These are phyloP conservation scores for Colostygia pectinataria DNA, from an alignment of 2,888 invertebrate genomes.

Conservation along the genomic window DNA sequence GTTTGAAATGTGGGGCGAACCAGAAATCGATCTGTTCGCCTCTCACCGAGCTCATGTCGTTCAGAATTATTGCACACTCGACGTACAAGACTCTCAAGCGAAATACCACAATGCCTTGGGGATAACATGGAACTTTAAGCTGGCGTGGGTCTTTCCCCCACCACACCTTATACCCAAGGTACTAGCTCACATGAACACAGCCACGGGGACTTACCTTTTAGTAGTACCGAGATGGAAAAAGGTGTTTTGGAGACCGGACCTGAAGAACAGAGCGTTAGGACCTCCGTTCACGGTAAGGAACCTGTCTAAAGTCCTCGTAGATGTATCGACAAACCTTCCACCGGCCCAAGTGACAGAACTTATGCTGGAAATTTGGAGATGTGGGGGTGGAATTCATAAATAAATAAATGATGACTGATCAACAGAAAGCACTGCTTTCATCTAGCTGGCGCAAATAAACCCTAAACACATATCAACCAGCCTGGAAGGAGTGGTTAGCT, in stretches of 20 bases:
- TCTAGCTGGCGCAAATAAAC: constrained; percentile 29
- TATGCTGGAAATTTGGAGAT: constrained; percentile 36
- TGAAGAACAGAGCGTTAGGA: constrained; percentile 35
- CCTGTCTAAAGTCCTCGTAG: constrained; percentile 23
- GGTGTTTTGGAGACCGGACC: constrained; percentile 45
- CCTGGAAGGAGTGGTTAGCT: constrained; percentile 33
- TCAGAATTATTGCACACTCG: constrained; percentile 23
- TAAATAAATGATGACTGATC: constrained; percentile 24
- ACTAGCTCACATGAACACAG: constrained; percentile 27
- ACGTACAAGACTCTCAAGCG: constrained; percentile 28
- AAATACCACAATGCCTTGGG: constrained; percentile 33
- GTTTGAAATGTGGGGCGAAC: constrained; percentile 6
- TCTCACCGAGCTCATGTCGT: constrained; percentile 34
- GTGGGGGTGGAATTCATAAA: constrained; percentile 35
- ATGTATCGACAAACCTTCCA: constrained; percentile 30
- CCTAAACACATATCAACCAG: constrained; percentile 27
- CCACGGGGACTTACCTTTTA: constrained; percentile 33
- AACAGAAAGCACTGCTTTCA: constrained; percentile 21
- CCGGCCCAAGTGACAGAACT: constrained; percentile 27
- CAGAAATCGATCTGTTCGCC: constrained; percentile 37
- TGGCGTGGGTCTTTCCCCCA: background rate
- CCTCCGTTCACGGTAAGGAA: constrained; percentile 28
- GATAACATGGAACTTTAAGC: constrained; percentile 23
- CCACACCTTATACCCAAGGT: background rate
- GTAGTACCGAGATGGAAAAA: constrained; percentile 40